Percentiles rank a stretch among this genome's conserved stretches.
Evolutionary conservation across 2,797 vertebrate genomes (phyloP).

Genomic region (Coregonus sp.): DNA sequence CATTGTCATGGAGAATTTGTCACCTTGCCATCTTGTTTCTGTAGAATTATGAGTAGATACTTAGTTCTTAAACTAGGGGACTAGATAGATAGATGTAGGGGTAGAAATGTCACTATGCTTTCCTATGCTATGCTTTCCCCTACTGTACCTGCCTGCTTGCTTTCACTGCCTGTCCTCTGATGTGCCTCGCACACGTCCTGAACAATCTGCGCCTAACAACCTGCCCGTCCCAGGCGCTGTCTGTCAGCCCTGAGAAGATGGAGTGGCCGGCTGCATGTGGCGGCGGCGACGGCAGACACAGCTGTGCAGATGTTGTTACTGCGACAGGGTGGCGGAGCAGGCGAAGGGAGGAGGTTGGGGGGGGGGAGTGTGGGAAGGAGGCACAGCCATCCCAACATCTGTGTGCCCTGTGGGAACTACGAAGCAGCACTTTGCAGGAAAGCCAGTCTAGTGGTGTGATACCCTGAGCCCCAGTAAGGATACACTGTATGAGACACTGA

Average conservation of each 20-base stretch:
- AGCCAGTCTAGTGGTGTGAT: conserved; percentile 53
- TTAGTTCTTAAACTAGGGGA: not conserved
- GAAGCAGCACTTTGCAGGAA: conserved; percentile 59
- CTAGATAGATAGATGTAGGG: not conserved
- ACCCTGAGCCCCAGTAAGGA: conserved; percentile 29
- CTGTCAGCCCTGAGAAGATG: conserved; percentile 52
- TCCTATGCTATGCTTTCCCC: conserved; percentile 47
- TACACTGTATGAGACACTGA: conserved; percentile 33
- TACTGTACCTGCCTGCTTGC: conserved; percentile 43
- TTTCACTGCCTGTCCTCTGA: conserved; percentile 48
- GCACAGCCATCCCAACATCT: conserved; percentile 67
- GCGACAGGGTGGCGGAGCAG: no score
- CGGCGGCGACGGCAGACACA: conserved; percentile 13
- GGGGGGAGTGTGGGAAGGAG: not conserved
- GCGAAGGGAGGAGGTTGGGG: no score
- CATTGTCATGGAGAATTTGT: not conserved
- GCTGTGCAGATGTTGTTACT: no score
- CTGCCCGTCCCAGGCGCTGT: conserved; percentile 11
- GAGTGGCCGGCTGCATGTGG: conserved; percentile 35
- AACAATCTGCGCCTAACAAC: conserved; percentile 70
- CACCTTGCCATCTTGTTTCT: not conserved
- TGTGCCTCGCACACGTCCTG: conserved; percentile 33
- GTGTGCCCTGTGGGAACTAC: conserved; percentile 64
- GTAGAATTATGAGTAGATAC: not conserved
- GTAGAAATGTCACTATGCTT: not conserved